Evolutionary conservation across 2,113 vertebrate genomes (phyloP), one percentile per base, ranked within the genome.

Genomic region (Tringa solitaria): DNA sequence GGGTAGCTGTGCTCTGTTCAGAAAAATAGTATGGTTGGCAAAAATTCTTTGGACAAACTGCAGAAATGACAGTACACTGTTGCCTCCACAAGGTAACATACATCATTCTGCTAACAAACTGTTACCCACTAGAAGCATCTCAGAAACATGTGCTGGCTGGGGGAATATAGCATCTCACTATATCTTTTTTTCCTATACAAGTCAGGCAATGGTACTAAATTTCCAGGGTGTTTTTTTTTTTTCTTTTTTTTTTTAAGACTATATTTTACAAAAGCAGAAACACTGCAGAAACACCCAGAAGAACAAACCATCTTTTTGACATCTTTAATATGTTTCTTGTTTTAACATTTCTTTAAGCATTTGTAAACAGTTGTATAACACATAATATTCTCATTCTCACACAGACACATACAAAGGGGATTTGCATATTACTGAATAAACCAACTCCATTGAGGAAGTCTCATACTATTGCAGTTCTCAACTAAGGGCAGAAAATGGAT

Each of bases 101-200:
- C 83, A 93, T 91, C 76, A 92, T 91, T 37, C 89, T n/a, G 35
- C 84, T 93, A 96, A 95, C 80, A 97, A 97, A 97, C 77, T 70
- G 67, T 95, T 96, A 87, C 54, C 70, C 79, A 80, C 56, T 30
- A 67, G 78, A 95, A 95, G 45, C 63, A 90, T 82, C 90, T 93
- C 61, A 86, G 93, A 96, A 93, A 43, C 37, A 28, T 72, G 79
- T 60, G 65, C 76, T 92, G 77, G 93, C 86, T 89, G 69, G 37
- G 70, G 57, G 72, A 95, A 95, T 93, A 68, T 7, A 86, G 57
- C 35, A 87, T 23, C 51, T 94, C 65, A 53, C 50, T 94, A 19
- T 78, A 84, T 76, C 23, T 91, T 75, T 41, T 88, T 48, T 72
- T 21, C 73, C 18, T 83, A 37, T 64, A 83, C 18, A 16, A 92